These are phyloP conservation scores for Hydriomena furcata DNA, from an alignment of 2,888 invertebrate genomes.

Conservation along the genomic window DNA sequence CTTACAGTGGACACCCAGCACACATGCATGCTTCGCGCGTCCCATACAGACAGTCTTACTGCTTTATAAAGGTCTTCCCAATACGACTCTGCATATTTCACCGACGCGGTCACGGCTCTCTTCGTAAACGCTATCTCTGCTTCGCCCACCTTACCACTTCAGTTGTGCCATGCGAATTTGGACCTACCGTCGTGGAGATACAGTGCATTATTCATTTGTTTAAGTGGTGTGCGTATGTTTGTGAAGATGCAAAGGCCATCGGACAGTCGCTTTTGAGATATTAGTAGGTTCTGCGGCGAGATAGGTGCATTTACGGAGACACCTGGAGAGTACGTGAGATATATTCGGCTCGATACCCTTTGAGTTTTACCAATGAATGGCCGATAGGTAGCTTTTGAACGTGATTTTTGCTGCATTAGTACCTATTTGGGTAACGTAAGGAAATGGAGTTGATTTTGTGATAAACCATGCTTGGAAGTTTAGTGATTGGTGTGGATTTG, in stretches of 20 bases:
- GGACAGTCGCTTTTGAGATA: constrained; percentile 76
- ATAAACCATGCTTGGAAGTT: no score
- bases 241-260: constrained; percentile 65
- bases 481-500: constrained; percentile 1
- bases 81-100: constrained; percentile 81
- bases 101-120: constrained; percentile 68
- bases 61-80: constrained; percentile 76
- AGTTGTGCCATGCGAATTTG: constrained; percentile 31
- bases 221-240: constrained; percentile 34
- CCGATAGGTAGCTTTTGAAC: constrained; percentile 27
- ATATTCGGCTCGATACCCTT: constrained; percentile 73
- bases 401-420: constrained; percentile 20
- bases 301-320: constrained; percentile 72
- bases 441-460: background rate
- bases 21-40: constrained; percentile 61
- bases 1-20: constrained; percentile 41
- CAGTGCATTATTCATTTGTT: constrained; percentile 16
- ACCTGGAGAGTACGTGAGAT: constrained; percentile 63
- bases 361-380: constrained; percentile 44
- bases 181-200: constrained; percentile 33
- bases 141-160: constrained; percentile 46
- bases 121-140: constrained; percentile 76
- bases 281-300: constrained; percentile 69
- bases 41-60: constrained; percentile 73
- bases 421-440: background rate